Evolutionary conservation across 2,888 invertebrate genomes (phyloP).

Genomic region (Drosophila parthenogenetica): DNA sequence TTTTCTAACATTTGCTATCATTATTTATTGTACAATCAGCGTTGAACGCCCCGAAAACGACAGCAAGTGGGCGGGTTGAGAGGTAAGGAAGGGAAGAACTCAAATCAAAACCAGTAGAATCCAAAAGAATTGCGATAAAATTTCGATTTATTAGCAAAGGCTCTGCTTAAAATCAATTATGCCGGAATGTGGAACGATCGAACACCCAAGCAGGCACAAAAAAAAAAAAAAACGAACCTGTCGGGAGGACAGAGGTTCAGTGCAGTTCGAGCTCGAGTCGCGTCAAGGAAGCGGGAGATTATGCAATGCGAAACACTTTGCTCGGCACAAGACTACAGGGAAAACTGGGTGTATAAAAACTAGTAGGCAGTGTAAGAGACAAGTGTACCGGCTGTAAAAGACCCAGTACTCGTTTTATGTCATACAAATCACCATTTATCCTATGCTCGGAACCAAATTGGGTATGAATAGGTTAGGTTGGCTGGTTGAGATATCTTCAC

Average conservation of each 20-base stretch:
- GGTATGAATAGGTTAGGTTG: no score
- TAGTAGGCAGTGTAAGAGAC: neutral
- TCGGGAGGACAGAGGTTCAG: neutral
- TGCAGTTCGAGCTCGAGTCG: constrained; percentile 10
- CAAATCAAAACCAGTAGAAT: constrained; percentile 33
- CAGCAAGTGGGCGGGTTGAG: constrained; percentile 40
- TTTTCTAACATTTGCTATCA: constrained; percentile 62
- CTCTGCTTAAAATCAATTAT: constrained; percentile 84
- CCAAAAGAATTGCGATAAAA: constrained; percentile 73
- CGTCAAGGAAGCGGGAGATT: constrained; percentile 71
- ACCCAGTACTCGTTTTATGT: no score
- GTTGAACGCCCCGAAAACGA: constrained; percentile 43
- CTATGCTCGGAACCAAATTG: no score
- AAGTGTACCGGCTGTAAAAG: no score
- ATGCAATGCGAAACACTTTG: constrained; percentile 79
- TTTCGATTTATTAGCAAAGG: constrained; percentile 83
- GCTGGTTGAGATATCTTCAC: no score
- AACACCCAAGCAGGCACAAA: constrained; percentile 69
- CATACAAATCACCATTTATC: no score
- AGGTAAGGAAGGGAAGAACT: neutral
- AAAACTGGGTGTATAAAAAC: constrained; percentile 9
- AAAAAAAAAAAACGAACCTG: constrained; percentile 30
- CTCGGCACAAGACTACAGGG: constrained; percentile 42
- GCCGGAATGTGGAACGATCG: constrained; percentile 83
- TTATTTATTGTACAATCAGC: constrained; percentile 70